Evolutionary conservation across 2,113 vertebrate genomes (phyloP), one percentile per base, ranked within the genome.

Genomic region (Papio anubis): DNA sequence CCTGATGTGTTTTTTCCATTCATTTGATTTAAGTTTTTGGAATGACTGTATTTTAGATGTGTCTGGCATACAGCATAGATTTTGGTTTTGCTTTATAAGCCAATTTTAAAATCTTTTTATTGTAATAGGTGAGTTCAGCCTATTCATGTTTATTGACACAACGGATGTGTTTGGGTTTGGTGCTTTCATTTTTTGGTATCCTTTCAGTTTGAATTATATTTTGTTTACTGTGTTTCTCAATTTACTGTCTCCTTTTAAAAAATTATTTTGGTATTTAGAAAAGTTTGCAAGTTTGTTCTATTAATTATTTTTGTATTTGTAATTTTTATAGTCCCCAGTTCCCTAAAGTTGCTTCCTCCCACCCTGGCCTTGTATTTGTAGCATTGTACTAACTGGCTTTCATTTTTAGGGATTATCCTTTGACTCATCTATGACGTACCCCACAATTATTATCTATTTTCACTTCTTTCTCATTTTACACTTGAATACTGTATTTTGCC

Each of bases 331-430:
- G 38, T 43, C 30, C 21, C 17, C 55, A 88, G 50, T 52, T 70
- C 1, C 16, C 14, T 10, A 2, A 2, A 7, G 75, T 5, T 86
- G 16, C 2, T 80, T 64, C 38, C 6, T 32, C 0, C 5, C 25
- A 45, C 30, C 16, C 55, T 25, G 21, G 8, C 13, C 3, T 11
- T 17, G 21, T 55, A 38, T 23, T 64, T 23, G 64, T 61, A 48
- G 17, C 23, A 55, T 57, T 78, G 89, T 59, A 70, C 14, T 35
- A 30, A 25, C 17, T 52, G 32, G 12, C 38, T 89, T 89, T 64
- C 5, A 89, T 84, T 80, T 64, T 40, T 32, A 80, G 38, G 11
- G 40, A 9, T 3, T 59, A 87, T 70, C 14, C 14, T 88, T 70
- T 55, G 43, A 64, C 16, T 89, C 14, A 87, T 20, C 20, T 76